phyloP scores from a whole-genome alignment of 2,113 vertebrate species.

The Brachyistius frenatus region DNA sequence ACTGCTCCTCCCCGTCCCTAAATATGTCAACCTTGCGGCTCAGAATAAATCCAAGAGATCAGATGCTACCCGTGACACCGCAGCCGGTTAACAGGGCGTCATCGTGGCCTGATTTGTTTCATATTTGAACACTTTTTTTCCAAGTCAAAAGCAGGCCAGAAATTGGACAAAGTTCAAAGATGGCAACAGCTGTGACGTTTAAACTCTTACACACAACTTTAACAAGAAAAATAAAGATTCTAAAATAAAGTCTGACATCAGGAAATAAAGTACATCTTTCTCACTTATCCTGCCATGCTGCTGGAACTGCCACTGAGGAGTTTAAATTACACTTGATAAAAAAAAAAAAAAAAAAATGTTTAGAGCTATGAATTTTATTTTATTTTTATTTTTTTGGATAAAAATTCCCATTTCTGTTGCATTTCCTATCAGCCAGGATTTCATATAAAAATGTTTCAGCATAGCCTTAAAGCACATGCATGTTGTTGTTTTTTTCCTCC shows the following conservation, averaged over 20 bases:
- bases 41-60: slow-evolving; percentile 29
- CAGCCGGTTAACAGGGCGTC: background rate
- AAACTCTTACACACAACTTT: background rate
- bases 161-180: background rate
- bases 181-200: too few species aligned
- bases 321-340: background rate
- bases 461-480: slow-evolving; percentile 53
- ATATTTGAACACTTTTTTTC: background rate
- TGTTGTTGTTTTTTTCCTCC: slow-evolving; percentile 5
- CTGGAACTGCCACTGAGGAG: slow-evolving; percentile 5
- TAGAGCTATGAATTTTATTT: background rate
- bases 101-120: background rate
- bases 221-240: background rate
- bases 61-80: slow-evolving; percentile 21
- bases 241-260: background rate
- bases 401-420: background rate
- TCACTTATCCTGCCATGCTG: slow-evolving; percentile 32
- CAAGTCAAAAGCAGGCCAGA: background rate
- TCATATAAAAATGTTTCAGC: slow-evolving; percentile 43
- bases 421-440: slow-evolving; percentile 15
- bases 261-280: background rate
- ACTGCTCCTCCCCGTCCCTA: slow-evolving; percentile 80
- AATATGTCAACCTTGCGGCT: slow-evolving; percentile 62
- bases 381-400: background rate
- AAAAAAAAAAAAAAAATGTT: too few species aligned